Percentiles rank a stretch among this genome's conserved stretches.
These are phyloP conservation scores for Malacoctenus gilli DNA, from an alignment of 2,797 vertebrate species.

Conservation along the genomic window DNA sequence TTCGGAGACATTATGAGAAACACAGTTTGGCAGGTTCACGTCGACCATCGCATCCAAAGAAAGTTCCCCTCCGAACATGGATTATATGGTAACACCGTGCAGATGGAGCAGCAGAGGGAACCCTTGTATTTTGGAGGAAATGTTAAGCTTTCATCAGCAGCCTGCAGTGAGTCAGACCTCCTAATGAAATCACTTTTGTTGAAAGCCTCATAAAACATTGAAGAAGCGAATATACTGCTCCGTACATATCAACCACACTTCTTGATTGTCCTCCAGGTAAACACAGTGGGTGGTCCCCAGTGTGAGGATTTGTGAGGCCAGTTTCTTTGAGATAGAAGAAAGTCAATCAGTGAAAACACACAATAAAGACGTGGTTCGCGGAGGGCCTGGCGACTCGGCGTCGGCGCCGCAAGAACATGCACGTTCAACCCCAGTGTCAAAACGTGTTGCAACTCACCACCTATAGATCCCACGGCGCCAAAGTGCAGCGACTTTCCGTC, in stretches of 20 bases:
- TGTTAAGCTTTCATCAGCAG: constrained; percentile 27
- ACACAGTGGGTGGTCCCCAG: constrained; percentile 3
- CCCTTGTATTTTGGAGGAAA: constrained; percentile 30
- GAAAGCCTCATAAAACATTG: constrained; percentile 22
- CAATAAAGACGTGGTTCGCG: background rate
- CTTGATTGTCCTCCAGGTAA: constrained; percentile 11
- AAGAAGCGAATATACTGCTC: background rate
- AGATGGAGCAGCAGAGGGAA: constrained; percentile 39
- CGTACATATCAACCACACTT: constrained; percentile 7
- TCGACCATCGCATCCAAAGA: constrained; percentile 30
- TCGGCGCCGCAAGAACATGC: constrained; percentile 2
- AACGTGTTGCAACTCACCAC: constrained; percentile 84
- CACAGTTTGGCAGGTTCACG: constrained; percentile 11
- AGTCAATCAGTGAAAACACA: constrained; percentile 19
- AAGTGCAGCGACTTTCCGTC: constrained; percentile 97
- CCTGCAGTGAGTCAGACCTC: constrained; percentile 22
- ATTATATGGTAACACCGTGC: constrained; percentile 39
- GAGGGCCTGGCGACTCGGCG: background rate
- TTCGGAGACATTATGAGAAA: constrained; percentile 21
- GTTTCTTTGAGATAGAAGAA: constrained; percentile 26
- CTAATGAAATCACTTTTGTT: constrained; percentile 18
- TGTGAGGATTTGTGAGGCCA: constrained; percentile 11
- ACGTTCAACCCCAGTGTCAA: too few relatives aligned
- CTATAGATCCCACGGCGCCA: constrained; percentile 94
- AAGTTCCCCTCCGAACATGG: constrained; percentile 29